These are phyloP conservation scores for Acrocephalus kingi DNA, from an alignment of 2,113 vertebrate genomes.

Conservation along the genomic window DNA sequence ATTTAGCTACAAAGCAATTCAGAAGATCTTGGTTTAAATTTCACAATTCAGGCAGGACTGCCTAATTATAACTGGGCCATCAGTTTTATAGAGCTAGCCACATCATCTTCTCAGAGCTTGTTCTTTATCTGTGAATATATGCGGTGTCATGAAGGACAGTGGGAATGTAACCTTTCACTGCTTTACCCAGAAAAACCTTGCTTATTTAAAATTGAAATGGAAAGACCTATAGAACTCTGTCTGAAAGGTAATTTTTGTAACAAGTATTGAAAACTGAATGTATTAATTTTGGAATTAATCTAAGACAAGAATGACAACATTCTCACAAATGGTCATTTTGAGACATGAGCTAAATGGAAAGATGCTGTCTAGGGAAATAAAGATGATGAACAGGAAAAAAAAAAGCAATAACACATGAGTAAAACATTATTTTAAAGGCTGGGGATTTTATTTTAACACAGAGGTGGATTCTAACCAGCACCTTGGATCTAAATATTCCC, in stretches of 20 bases:
- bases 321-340: neutral
- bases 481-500: neutral
- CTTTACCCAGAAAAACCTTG: conserved; percentile 17
- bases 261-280: neutral
- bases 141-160: neutral
- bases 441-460: neutral
- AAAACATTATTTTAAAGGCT: conserved; percentile 23
- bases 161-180: neutral
- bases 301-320: neutral
- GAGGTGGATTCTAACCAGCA: neutral
- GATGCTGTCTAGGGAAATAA: neutral
- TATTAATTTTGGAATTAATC: neutral
- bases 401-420: neutral
- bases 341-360: neutral
- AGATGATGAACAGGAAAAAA: neutral
- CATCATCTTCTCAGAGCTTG: conserved; percentile 15
- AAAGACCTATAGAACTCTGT: neutral
- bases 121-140: neutral
- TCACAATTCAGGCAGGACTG: neutral
- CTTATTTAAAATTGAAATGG: conserved; percentile 36
- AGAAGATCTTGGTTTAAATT: conserved; percentile 52
- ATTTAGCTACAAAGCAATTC: neutral
- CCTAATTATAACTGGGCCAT: conserved; percentile 39
- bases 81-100: conserved; percentile 36
- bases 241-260: neutral